phyloP scores from a whole-genome alignment of 2,888 invertebrate species.

The Acronicta aceris region DNA sequence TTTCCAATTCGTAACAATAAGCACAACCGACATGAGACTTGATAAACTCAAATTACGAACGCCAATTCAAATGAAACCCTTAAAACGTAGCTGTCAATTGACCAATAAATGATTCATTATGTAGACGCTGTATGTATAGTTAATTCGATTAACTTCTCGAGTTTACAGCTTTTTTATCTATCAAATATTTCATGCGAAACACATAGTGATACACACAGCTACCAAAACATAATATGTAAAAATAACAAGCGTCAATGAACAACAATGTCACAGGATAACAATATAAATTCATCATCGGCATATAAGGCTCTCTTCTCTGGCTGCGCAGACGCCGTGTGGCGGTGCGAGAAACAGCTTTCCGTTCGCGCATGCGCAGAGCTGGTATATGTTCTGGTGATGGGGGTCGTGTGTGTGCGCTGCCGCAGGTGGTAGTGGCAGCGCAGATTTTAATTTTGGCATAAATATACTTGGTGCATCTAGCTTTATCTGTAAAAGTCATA shows the following conservation, averaged over 20 bases:
- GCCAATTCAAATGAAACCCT: constrained; percentile 24
- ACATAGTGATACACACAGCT: constrained; percentile 36
- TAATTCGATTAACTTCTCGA: not conserved
- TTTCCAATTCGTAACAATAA: constrained; percentile 35
- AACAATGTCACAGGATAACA: constrained; percentile 52
- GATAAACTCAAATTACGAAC: constrained; percentile 12
- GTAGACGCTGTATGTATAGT: no score
- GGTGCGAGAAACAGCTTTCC: constrained; percentile 96
- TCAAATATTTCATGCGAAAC: no score
- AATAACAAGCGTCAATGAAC: constrained; percentile 49
- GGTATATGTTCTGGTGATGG: constrained; percentile 93
- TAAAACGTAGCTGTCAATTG: not conserved
- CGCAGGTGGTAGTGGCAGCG: constrained; percentile 87
- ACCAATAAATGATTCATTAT: not conserved
- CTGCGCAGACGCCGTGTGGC: constrained; percentile 94
- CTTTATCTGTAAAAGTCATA: constrained; percentile 86
- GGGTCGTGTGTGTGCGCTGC: constrained; percentile 86
- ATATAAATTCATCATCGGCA: constrained; percentile 82
- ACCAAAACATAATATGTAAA: constrained; percentile 19
- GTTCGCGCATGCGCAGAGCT: constrained; percentile 96
- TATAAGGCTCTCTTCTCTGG: constrained; percentile 86
- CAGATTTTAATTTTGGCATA: constrained; percentile 91
- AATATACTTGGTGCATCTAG: constrained; percentile 91
- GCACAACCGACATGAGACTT: constrained; percentile 51
- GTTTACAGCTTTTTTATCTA: no score